Evolutionary conservation across 2,113 vertebrate genomes (phyloP).

Genomic region (Aphyosemion australe): DNA sequence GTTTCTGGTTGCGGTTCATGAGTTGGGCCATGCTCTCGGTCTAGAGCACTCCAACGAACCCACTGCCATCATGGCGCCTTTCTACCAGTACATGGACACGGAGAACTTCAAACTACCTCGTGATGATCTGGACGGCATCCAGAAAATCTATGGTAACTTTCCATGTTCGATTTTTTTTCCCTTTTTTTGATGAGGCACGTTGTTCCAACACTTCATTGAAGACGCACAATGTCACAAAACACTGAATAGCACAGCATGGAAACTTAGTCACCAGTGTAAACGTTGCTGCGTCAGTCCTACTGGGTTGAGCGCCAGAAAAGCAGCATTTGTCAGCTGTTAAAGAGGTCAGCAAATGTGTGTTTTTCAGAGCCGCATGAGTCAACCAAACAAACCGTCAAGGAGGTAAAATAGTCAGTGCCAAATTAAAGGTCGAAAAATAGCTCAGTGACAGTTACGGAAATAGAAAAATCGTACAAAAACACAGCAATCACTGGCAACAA

Average conservation of each 20-base stretch:
- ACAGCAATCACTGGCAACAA: background rate
- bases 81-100: conserved; percentile 85
- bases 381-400: conserved; percentile 18
- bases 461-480: background rate
- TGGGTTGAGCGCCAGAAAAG: conserved; percentile 36
- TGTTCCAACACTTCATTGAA: conserved; percentile 17
- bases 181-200: background rate
- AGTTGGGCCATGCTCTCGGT: conserved; percentile 83
- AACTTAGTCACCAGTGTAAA: conserved; percentile 22
- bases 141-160: conserved; percentile 82
- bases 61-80: conserved; percentile 84
- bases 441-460: background rate
- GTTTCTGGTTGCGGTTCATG: conserved; percentile 84
- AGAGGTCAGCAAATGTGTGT: conserved; percentile 28
- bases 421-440: conserved; percentile 12
- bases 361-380: conserved; percentile 48
- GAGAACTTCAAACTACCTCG: conserved; percentile 83
- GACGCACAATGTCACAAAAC: conserved; percentile 8
- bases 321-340: conserved; percentile 56
- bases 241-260: background rate
- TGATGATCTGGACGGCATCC: conserved; percentile 85
- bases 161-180: background rate
- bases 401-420: conserved; percentile 17
- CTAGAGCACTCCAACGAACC: conserved; percentile 84
- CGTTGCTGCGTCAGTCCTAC: conserved; percentile 14